Evolutionary conservation across 2,113 vertebrate species (phyloP).

Genomic region (Athene noctua): DNA sequence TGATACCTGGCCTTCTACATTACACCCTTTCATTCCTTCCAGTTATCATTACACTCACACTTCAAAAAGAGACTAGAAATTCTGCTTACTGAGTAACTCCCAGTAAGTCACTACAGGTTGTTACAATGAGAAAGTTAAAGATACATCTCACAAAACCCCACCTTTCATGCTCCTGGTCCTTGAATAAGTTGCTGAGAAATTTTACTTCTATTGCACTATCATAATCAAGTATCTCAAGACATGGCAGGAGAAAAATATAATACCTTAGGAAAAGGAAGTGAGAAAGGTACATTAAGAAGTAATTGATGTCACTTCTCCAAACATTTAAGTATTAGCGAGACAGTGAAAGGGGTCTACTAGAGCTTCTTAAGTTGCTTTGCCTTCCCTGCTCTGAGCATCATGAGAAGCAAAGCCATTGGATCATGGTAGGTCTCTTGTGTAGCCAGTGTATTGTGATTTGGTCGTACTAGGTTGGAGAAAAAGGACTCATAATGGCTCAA

Average conservation of each 20-base stretch:
- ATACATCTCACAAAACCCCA: background rate
- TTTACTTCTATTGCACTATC: background rate
- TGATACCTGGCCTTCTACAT: background rate
- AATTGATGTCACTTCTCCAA: background rate
- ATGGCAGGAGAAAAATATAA: background rate
- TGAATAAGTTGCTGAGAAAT: background rate
- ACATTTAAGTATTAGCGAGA: background rate
- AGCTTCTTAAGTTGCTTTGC: background rate
- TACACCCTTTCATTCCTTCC: background rate
- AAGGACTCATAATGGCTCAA: background rate
- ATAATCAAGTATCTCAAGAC: background rate
- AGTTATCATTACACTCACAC: background rate
- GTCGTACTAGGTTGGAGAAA: background rate
- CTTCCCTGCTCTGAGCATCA: background rate
- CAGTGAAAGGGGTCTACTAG: background rate
- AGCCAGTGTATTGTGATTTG: accelerated
- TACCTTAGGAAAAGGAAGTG: background rate
- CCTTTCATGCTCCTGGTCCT: background rate
- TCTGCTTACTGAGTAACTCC: background rate
- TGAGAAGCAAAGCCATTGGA: background rate
- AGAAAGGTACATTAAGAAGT: background rate
- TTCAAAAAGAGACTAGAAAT: background rate
- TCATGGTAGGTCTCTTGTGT: background rate
- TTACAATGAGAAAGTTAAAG: background rate
- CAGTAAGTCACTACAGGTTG: background rate